These are phyloP conservation scores for Myrmecophaga tridactyla DNA, from an alignment of 2,113 vertebrate genomes.

Conservation along the genomic window DNA sequence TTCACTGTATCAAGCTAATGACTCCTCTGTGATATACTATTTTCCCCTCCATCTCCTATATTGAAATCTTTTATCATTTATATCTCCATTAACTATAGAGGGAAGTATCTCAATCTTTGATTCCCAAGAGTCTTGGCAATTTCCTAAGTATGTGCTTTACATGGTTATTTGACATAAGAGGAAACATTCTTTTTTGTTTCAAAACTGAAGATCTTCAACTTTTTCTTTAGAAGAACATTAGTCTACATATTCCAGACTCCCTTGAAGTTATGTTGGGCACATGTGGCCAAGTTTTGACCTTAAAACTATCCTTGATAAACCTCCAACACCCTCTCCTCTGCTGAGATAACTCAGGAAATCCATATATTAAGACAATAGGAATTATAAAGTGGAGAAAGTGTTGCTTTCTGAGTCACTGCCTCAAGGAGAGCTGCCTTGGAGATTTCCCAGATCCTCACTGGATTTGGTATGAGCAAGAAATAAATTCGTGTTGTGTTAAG, in stretches of 20 bases:
- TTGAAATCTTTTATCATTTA: neutral
- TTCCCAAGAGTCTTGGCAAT: neutral
- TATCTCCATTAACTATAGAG: neutral
- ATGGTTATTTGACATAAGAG: neutral
- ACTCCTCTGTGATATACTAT: neutral
- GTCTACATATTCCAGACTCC: neutral
- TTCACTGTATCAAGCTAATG: neutral
- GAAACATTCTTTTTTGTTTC: neutral
- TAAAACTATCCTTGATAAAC: neutral
- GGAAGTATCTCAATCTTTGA: neutral
- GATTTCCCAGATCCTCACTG: neutral
- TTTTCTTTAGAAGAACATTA: neutral
- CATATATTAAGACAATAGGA: neutral
- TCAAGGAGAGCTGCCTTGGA: neutral
- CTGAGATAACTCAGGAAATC: neutral
- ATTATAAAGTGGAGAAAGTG: neutral
- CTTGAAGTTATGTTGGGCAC: neutral
- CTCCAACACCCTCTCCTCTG: neutral
- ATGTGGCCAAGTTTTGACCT: neutral
- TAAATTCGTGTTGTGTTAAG: neutral
- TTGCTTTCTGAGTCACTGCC: neutral
- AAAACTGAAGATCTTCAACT: neutral
- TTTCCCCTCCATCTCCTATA: neutral
- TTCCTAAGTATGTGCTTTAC: neutral
- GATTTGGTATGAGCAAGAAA: neutral